Evolutionary conservation across 1,140 invertebrate species (phyloP), one percentile per base, ranked within the genome.

Genomic region (Pachyrhynchus sulphureomaculatus): DNA sequence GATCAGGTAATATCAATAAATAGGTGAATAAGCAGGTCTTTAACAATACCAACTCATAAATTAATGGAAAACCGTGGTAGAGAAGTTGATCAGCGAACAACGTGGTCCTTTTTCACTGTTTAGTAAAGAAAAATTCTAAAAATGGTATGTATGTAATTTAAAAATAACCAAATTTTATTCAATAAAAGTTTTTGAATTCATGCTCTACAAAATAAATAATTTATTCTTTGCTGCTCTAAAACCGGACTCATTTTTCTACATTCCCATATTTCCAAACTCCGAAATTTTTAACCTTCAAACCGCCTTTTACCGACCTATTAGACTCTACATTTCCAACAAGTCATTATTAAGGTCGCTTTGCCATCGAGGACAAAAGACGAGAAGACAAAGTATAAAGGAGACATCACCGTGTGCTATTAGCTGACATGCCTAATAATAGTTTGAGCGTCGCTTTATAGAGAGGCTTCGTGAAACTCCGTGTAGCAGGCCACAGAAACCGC

Each of bases 361-460:
- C 24, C 51, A 53, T 10, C 33, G 10, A 20, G 13, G 33, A 24
- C 51, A 41, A 39, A 53, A 53, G 39, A 42, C 39, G 39, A 4
- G 21, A 42, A 42, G 51, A 53, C 51, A 53, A 53, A 53, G 51
- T 18, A 33, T 36, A 53, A 53, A 53, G 36, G 51, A 20, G 33
- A 53, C 36, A 53, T 53, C 33, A 34, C 51, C n/a, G 9, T 17
- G 21, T 18, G 34, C 51, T 53, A 53, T 53, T 53, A 53, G 51
- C 24, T 41, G 51, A 53, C 34, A 53, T 39, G 51, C 51, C 51
- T 53, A 53, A 53, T 53, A 34, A 53, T 41, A 21, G 51, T 53
- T 33, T 29, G 20, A 23, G 34, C 15, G 9, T 53, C 36, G 32
- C 2, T 42, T 10, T 39, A 41, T 13, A 53, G 36, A 13, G 48